Conservation (phyloP, 2,113 vertebrate genomes). For the Toxostoma redivivum region DNA sequence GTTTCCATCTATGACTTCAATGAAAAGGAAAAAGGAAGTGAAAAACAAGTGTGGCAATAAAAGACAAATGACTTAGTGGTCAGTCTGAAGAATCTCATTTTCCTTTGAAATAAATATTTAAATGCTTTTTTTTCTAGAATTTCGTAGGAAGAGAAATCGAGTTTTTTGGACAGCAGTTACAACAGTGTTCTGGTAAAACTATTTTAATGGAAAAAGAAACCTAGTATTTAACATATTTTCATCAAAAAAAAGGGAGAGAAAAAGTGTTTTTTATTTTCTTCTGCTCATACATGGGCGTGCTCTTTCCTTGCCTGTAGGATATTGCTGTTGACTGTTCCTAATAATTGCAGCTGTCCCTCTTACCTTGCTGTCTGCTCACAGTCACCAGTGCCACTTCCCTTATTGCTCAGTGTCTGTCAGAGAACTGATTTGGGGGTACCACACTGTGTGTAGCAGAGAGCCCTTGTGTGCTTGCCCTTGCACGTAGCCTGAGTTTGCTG, state of each 20-base stretch:
- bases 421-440: not conserved
- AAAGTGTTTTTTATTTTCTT: not conserved
- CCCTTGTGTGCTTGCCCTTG: not conserved
- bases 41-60: not conserved
- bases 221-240: not conserved
- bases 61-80: not conserved
- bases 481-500: not conserved
- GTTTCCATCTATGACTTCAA: constrained; percentile 37
- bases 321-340: not conserved
- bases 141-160: not conserved
- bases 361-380: not conserved
- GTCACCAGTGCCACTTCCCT: not conserved
- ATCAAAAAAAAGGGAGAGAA: not conserved
- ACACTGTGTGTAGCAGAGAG: not conserved
- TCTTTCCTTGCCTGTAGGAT: not conserved
- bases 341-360: not conserved
- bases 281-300: fast-evolving
- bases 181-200: not conserved
- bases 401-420: not conserved
- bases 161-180: not conserved
- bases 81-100: not conserved
- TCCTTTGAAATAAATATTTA: not conserved
- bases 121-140: not conserved
- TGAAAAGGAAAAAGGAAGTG: constrained; percentile 41
- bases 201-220: not conserved